A percentile compares a stretch with the other conserved stretches of the same genome.
Conservation (phyloP, 2,113 vertebrate species). For the Romanogobio albipinnatus region DNA sequence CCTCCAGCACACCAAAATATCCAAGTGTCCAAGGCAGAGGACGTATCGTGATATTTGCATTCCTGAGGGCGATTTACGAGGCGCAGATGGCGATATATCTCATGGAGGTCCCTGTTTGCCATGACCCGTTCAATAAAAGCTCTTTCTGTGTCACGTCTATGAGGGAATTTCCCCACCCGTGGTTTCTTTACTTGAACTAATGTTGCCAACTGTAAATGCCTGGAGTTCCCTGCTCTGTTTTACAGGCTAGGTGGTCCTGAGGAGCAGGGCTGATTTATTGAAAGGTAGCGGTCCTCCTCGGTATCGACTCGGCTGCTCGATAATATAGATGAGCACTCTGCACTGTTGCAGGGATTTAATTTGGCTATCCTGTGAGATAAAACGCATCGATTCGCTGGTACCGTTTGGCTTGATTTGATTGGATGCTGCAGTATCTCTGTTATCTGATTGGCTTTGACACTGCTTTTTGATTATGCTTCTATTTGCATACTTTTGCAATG, state of each 20-base stretch:
- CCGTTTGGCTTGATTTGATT: conserved; percentile 36
- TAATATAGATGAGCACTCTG: conserved; percentile 54
- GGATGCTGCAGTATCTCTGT: background rate
- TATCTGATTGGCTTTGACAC: conserved; percentile 30
- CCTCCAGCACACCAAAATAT: conserved; percentile 15
- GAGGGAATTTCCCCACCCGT: conserved; percentile 40
- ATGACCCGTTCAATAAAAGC: conserved; percentile 1
- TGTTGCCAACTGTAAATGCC: conserved; percentile 7
- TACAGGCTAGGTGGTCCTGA: conserved; percentile 30
- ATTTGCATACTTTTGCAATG: background rate
- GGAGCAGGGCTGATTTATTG: conserved; percentile 32
- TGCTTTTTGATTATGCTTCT: conserved; percentile 32
- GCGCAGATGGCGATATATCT: background rate
- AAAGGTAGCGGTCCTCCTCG: conserved; percentile 30
- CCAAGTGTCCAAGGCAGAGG: background rate
- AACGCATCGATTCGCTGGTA: conserved; percentile 45
- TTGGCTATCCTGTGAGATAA: conserved; percentile 49
- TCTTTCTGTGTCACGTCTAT: conserved; percentile 12
- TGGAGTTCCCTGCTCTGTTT: conserved; percentile 44
- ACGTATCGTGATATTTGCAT: conserved; percentile 25
- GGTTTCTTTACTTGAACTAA: conserved; percentile 18
- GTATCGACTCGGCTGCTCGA: conserved; percentile 42
- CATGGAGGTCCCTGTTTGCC: background rate
- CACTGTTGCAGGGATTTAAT: conserved; percentile 57
- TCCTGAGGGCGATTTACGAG: conserved; percentile 23